Evolutionary conservation across 2,113 vertebrate species (phyloP).

Genomic region (Pseudopodoces humilis): DNA sequence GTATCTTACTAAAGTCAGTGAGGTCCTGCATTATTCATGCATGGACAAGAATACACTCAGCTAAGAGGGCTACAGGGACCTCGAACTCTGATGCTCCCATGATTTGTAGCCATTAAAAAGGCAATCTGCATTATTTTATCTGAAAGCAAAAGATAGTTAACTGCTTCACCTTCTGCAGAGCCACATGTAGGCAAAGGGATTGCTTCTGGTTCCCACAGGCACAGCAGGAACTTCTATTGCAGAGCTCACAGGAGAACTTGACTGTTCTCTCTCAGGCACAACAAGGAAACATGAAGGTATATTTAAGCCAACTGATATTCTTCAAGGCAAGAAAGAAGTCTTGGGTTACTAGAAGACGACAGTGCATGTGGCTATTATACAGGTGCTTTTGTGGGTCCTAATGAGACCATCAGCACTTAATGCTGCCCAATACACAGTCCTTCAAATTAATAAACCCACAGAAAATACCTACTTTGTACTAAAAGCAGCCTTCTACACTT

Average conservation of each 20-base stretch:
- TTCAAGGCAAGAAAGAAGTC: neutral
- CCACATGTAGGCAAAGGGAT: fast-evolving
- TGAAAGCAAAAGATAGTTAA: neutral
- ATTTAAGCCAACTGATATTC: neutral
- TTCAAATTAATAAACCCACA: neutral
- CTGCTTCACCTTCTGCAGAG: neutral
- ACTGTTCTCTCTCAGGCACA: neutral
- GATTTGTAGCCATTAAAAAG: neutral
- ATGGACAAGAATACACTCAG: neutral
- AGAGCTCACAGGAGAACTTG: neutral
- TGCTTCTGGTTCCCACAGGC: neutral
- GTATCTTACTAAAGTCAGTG: neutral
- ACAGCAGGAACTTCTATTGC: neutral
- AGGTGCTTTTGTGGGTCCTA: neutral
- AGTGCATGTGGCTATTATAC: neutral
- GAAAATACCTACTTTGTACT: neutral
- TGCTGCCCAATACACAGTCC: neutral
- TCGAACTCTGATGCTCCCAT: neutral
- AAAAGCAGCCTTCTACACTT: neutral
- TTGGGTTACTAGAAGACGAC: neutral
- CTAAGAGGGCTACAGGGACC: neutral
- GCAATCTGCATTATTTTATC: neutral
- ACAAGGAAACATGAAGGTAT: neutral
- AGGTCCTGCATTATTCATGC: constrained; percentile 19
- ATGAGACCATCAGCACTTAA: neutral